Evolutionary conservation across 2,113 vertebrate species (phyloP), one percentile per base, ranked within the genome.

Genomic region (Pseudorectes ferrugineus): DNA sequence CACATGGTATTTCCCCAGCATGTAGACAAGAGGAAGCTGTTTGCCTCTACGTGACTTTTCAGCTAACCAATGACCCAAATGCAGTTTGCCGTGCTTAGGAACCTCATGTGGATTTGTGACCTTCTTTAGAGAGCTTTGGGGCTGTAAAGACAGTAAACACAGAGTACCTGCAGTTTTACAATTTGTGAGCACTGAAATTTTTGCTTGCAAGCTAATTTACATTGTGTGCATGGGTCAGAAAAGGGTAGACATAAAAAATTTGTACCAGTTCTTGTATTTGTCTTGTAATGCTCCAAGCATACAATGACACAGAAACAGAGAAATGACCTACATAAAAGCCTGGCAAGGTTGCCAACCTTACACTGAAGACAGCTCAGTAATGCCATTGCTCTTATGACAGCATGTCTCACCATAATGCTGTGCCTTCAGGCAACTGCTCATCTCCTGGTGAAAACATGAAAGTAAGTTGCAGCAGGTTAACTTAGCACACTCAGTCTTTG

Each of bases 31-130:
- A 89, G 49, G 66, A 95, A 87, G 66, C 70, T 79, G 35, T 76
- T 94, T 73, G 49, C 58, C 43, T 89, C 66, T 80, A 36, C 0
- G 7, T 75, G 91, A 73, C 78, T 92, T 89, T 76, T 88, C 87
- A 93, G 77, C 74, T 82, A 96, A 92, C 49, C 62, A 82, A 14
- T 79, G 91, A 96, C 91, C 95, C 58, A 85, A 91, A 95, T 73
- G 42, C 66, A 58, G 49, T 45, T 82, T 54, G 45, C 14, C 0
- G 1, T 75, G 33, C 71, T 94, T 65, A 85, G 42, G 42, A 82
- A 57, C 66, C 38, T 85, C 93, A 49, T 92, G 91, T 85, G 93
- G 71, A 92, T 93, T 88, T 95, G 89, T 91, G 70, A 73, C 81
- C 62, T 46, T 92, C 74, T 91, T 93, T 55, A 89, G 71, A n/a